Evolutionary conservation across 2,797 vertebrate species (phyloP).

Genomic region (Smutsia temminckii): DNA sequence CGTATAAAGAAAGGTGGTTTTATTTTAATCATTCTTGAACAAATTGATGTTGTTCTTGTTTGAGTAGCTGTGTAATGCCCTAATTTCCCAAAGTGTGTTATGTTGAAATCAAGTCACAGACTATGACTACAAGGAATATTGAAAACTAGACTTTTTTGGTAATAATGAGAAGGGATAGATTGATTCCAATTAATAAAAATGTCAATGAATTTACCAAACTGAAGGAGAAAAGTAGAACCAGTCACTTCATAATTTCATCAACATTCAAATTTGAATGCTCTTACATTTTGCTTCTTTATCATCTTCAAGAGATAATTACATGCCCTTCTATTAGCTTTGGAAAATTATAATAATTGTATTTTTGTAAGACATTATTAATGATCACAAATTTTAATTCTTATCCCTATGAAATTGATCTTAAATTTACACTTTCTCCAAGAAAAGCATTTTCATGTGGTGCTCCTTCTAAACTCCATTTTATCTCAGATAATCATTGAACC

Average conservation of each 20-base stretch:
- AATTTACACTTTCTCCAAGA: background rate
- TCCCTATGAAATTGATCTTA: background rate
- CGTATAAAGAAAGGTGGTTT: background rate
- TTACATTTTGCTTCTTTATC: background rate
- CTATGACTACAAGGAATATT: background rate
- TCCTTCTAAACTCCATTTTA: background rate
- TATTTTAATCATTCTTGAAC: conserved; percentile 18
- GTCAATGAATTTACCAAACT: background rate
- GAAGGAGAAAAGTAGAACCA: background rate
- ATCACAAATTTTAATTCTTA: background rate
- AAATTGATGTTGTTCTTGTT: background rate
- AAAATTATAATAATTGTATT: background rate
- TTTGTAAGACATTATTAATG: background rate
- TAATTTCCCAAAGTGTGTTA: background rate
- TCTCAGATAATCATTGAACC: background rate
- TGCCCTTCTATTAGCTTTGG: background rate
- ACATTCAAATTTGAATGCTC: background rate
- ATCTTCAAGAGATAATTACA: background rate
- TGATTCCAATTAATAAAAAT: background rate
- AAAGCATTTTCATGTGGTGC: background rate
- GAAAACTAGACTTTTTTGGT: background rate
- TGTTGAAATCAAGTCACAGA: background rate
- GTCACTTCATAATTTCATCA: background rate
- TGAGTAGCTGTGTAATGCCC: background rate
- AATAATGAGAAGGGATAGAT: background rate